Evolutionary conservation across 2,888 invertebrate genomes (phyloP), one percentile per base, ranked within the genome.

Genomic region (Scrobipalpa atriplicella): DNA sequence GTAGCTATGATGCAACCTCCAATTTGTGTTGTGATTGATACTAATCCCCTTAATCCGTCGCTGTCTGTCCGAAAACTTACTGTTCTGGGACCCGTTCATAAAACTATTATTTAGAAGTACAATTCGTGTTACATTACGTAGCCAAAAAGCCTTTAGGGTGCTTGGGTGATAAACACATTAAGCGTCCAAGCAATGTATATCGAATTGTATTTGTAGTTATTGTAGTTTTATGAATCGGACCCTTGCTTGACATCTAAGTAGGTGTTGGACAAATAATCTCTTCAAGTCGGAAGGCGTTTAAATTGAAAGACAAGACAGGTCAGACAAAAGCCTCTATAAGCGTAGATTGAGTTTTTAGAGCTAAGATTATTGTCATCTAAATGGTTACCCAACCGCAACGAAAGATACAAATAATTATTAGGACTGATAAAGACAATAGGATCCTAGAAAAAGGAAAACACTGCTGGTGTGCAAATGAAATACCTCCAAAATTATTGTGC

Each of bases 21-120:
- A 89, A 90, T 89, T 88, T 89, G 83, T 83, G 83, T 70, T 72
- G 73, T 90, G 91, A 92, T 91, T 92, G 91, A 92, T 89, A 83
- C 76, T 91, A 91, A 92, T 88, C 90, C 89, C 69, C 72, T 73
- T 87, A 85, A 90, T 87, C 89, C 83, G 75, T 78, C 74, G 77
- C 80, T 81, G 87, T 80, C 84, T 77, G 84, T 80, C 70, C 72
- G 71, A 72, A 76, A 79, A 78, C 78, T 79, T 73, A 83, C 85
- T 79, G 83, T 81, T 81, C 75, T 72, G 64, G 43, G 13, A 11
- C 43, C 43, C 13, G 13, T 43, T 13, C 13, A 13, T 13, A 11
- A 43, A 11, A 13, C 13, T 13, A 43, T 3, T 0, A 9, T 11
- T 43, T 13, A 11, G 1, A 1, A 11, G 13, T 13, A 43, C 43